Conservation (phyloP, 2,888 invertebrate species). For the Galeopsomyia nigrocyanea region DNA sequence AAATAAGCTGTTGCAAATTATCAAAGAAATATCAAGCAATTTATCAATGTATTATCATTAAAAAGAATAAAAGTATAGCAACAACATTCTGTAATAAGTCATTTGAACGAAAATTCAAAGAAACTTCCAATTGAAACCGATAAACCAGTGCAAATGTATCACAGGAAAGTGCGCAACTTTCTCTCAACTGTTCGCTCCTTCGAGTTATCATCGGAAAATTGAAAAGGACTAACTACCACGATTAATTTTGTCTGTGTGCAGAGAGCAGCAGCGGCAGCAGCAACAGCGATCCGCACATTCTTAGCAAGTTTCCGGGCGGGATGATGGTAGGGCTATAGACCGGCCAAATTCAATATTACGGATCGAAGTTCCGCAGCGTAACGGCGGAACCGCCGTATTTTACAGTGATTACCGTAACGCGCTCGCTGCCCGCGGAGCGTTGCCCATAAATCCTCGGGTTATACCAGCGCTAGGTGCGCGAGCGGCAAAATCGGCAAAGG, state of each 20-base stretch:
- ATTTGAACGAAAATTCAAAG: background rate
- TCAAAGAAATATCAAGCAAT: background rate
- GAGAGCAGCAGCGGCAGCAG: conserved; percentile 1
- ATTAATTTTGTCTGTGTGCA: background rate
- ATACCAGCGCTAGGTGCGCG: conserved; percentile 54
- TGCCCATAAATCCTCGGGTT: conserved; percentile 63
- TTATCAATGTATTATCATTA: conserved; percentile 16
- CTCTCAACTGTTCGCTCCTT: background rate
- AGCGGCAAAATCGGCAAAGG: conserved; percentile 36
- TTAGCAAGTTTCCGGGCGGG: conserved; percentile 21
- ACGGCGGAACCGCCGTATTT: conserved; percentile 60
- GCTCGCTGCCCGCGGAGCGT: conserved; percentile 52
- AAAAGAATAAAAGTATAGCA: conserved; percentile 11
- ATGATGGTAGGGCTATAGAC: background rate
- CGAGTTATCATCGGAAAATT: background rate
- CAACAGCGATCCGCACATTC: conserved; percentile 11
- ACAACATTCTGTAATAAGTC: background rate
- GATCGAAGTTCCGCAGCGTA: conserved; percentile 46
- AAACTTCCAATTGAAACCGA: background rate
- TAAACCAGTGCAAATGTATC: background rate
- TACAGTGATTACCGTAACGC: conserved; percentile 65
- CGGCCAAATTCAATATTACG: conserved; percentile 48
- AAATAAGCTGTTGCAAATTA: too few relatives aligned
- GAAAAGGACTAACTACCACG: background rate
- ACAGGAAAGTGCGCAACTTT: background rate